These are phyloP conservation scores for Onthophagus sagittarius DNA, from an alignment of 2,888 invertebrate genomes.

Conservation along the genomic window DNA sequence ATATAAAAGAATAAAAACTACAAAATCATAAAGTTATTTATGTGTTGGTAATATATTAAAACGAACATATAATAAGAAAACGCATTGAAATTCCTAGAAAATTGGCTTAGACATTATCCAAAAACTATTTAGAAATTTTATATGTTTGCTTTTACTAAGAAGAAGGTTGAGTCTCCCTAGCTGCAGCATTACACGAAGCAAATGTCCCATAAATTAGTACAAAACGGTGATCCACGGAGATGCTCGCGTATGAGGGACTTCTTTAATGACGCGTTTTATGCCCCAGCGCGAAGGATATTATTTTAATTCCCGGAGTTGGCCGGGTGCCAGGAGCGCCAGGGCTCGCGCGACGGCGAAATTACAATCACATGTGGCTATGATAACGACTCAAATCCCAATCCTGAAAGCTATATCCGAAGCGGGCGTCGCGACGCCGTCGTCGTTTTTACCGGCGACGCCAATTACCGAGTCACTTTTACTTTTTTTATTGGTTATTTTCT, in stretches of 20 bases:
- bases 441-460: not conserved
- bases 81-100: no score
- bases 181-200: conserved; percentile 8
- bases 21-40: no score
- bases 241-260: conserved; percentile 47
- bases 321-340: conserved; percentile 36
- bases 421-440: not conserved
- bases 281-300: conserved; percentile 51
- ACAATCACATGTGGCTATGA: conserved; percentile 33
- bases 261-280: conserved; percentile 52
- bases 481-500: not conserved
- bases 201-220: conserved; percentile 43
- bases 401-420: not conserved
- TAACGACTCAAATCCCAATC: conserved; percentile 22
- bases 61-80: no score
- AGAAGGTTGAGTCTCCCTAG: not conserved
- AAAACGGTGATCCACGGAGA: conserved; percentile 45
- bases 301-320: conserved; percentile 49
- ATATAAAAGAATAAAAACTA: no score
- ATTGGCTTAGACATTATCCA: not conserved
- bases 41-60: no score
- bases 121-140: not conserved
- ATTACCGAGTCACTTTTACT: not conserved
- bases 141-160: not conserved
- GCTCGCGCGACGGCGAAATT: conserved; percentile 34